Evolutionary conservation across 37 sponge, comb jelly and placozoan genomes (phyloP).

Genomic region (Oscarella lobularis): DNA sequence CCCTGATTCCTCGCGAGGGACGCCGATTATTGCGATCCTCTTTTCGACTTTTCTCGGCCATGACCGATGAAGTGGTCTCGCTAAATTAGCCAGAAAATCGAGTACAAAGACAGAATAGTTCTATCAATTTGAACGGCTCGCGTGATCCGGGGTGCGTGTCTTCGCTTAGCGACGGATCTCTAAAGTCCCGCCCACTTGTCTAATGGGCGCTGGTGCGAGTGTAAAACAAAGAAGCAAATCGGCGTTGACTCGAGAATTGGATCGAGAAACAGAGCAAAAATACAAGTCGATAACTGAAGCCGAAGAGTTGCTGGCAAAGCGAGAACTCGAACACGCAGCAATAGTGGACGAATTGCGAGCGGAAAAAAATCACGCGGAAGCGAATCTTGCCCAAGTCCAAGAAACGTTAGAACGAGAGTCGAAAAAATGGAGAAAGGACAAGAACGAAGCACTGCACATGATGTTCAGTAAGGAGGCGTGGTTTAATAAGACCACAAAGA

Average conservation of each 20-base stretch:
- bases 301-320: background rate
- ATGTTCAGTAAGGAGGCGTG: slow-evolving; percentile 1
- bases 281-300: background rate
- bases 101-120: no score
- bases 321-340: background rate
- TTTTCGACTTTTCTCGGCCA: no score
- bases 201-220: no score
- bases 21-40: no score
- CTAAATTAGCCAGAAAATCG: no score
- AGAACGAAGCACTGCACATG: background rate
- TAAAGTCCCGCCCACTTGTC: no score
- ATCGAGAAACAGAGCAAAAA: background rate
- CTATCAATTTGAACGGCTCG: no score
- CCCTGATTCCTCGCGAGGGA: no score
- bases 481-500: background rate
- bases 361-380: background rate
- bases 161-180: no score
- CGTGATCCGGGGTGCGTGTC: no score
- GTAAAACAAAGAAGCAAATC: no score
- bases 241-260: background rate
- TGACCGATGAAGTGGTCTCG: no score
- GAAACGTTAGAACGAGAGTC: background rate
- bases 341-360: background rate
- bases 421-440: background rate
- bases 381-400: background rate